phyloP scores from a whole-genome alignment of 2,113 vertebrate genomes.

The Penelope pileata region DNA sequence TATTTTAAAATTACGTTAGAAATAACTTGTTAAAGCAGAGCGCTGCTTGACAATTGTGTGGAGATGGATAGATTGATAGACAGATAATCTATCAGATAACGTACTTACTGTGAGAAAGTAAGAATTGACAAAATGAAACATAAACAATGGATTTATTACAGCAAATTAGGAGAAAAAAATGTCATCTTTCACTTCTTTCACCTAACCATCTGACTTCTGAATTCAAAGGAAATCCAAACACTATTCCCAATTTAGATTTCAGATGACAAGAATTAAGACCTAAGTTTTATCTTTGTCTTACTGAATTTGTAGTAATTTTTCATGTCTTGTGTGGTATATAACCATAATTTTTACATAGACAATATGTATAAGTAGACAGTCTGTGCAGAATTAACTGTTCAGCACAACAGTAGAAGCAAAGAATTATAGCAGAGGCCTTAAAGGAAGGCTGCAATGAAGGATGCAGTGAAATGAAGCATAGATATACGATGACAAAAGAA shows the following conservation, averaged over 20 bases:
- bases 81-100: too few species aligned
- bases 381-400: neutral
- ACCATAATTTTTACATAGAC: neutral
- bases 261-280: neutral
- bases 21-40: neutral
- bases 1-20: neutral
- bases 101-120: neutral
- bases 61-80: neutral
- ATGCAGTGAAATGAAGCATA: neutral
- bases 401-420: neutral
- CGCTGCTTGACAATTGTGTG: neutral
- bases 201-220: neutral
- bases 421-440: neutral
- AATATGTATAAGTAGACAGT: neutral
- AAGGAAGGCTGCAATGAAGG: neutral
- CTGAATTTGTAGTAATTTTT: neutral
- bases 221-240: neutral
- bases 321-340: neutral
- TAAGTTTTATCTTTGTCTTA: neutral
- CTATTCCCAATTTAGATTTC: neutral
- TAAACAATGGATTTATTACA: neutral
- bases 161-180: neutral
- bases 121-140: neutral
- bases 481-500: neutral
- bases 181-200: neutral